Percentiles rank a stretch among this genome's conserved stretches.
These are phyloP conservation scores for Pyrgilauda ruficollis DNA, from an alignment of 2,113 vertebrate species.

Conservation along the genomic window DNA sequence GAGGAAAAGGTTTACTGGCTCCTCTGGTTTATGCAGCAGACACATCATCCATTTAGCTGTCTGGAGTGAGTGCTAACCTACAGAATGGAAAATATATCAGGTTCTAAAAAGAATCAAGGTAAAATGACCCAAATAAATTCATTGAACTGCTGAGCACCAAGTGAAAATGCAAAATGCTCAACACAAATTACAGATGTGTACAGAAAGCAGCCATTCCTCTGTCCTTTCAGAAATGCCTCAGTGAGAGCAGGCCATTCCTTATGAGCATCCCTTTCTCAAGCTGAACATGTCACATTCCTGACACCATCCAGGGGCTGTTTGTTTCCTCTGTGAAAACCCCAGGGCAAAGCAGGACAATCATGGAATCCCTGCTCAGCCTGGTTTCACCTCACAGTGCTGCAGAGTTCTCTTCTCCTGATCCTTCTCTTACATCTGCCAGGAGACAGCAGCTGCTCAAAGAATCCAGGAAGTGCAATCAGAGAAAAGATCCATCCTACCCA, in stretches of 20 bases:
- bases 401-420: background rate
- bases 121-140: background rate
- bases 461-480: background rate
- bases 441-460: background rate
- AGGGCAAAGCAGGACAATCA: background rate
- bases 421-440: background rate
- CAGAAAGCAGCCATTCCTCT: background rate
- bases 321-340: background rate
- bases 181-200: background rate
- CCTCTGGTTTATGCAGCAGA: background rate
- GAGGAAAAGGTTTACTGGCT: background rate
- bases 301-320: background rate
- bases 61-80: background rate
- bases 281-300: background rate
- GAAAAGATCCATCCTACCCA: background rate
- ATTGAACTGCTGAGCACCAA: background rate
- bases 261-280: background rate
- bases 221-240: background rate
- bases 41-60: background rate
- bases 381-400: background rate
- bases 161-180: background rate
- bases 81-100: background rate
- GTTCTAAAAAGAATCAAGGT: background rate
- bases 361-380: background rate
- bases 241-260: background rate